phyloP scores from a whole-genome alignment of 2,888 invertebrate species.

The Linnaemya vulpina region DNA sequence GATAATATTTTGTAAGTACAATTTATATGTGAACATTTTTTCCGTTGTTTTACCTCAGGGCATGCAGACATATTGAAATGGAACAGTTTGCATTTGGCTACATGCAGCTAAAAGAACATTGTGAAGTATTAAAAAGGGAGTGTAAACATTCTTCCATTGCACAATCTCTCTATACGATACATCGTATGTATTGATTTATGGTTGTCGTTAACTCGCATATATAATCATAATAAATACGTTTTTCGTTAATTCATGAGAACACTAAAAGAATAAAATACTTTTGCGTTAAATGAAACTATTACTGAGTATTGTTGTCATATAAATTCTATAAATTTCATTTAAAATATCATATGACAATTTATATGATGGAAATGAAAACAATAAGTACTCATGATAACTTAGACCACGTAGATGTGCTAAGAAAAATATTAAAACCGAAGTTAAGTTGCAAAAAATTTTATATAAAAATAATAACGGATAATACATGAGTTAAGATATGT shows the following conservation, averaged over 20 bases:
- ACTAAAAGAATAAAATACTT: background rate
- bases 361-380: background rate
- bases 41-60: conserved; percentile 43
- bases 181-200: conserved; percentile 21
- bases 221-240: background rate
- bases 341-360: background rate
- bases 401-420: too few relatives aligned
- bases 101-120: conserved; percentile 12
- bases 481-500: too few relatives aligned
- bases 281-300: background rate
- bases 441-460: too few relatives aligned
- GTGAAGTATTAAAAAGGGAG: background rate
- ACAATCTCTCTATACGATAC: background rate
- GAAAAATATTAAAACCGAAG: too few relatives aligned
- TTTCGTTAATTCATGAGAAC: background rate
- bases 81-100: conserved; percentile 9
- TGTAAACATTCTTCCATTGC: background rate
- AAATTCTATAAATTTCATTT: background rate
- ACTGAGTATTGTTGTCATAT: background rate
- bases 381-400: background rate
- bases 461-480: too few relatives aligned
- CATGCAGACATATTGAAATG: conserved; percentile 32
- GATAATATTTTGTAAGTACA: conserved; percentile 35
- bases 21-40: conserved; percentile 43
- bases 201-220: conserved; percentile 20